Percentiles rank a stretch among this genome's conserved stretches.
phyloP scores from a whole-genome alignment of 2,888 invertebrate genomes.

The Emmelina monodactyla region DNA sequence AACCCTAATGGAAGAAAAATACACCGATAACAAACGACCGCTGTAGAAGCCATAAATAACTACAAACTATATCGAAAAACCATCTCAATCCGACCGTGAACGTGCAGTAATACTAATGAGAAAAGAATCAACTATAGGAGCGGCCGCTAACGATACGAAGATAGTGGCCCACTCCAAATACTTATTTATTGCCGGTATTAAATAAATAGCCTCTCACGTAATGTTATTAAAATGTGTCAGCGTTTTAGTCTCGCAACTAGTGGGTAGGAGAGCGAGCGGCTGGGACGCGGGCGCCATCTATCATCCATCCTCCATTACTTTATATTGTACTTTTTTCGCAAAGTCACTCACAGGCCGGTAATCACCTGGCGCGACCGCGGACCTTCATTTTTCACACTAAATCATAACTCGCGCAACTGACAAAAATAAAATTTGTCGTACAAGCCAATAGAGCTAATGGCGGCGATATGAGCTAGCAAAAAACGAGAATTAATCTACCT shows the following conservation, averaged over 20 bases:
- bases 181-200: conserved; percentile 56
- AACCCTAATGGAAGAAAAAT: no score
- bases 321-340: conserved; percentile 66
- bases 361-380: conserved; percentile 63
- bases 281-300: conserved; percentile 48
- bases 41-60: not conserved
- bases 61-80: conserved; percentile 2
- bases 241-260: conserved; percentile 41
- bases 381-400: conserved; percentile 62
- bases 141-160: conserved; percentile 47
- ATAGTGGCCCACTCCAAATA: conserved; percentile 49
- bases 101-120: conserved; percentile 28
- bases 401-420: conserved; percentile 62
- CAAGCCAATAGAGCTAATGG: conserved; percentile 60
- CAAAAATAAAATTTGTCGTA: conserved; percentile 65
- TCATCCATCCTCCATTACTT: conserved; percentile 66
- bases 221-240: conserved; percentile 67
- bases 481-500: conserved; percentile 30
- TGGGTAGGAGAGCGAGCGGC: conserved; percentile 26
- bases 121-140: conserved; percentile 45
- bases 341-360: conserved; percentile 65
- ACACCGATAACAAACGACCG: not conserved
- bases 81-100: conserved; percentile 15
- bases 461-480: conserved; percentile 48
- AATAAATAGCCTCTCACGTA: conserved; percentile 62